Evolutionary conservation across 2,888 invertebrate species (phyloP).

Genomic region (Horisme vitalbata): DNA sequence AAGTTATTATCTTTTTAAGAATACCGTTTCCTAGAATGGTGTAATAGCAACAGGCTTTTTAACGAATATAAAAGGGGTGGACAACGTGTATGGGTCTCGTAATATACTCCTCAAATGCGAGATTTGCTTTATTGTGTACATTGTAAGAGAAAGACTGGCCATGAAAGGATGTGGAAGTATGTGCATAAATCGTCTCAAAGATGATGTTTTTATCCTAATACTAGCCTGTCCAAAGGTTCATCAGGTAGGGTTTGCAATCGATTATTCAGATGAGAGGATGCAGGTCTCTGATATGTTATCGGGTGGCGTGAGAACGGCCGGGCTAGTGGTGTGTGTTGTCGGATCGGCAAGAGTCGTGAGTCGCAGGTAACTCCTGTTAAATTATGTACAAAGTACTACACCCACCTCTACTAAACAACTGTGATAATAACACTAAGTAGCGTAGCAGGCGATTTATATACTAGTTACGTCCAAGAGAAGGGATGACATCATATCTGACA

Average conservation of each 20-base stretch:
- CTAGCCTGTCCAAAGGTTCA: conserved; percentile 56
- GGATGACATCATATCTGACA: conserved; percentile 84
- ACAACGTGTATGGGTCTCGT: conserved; percentile 72
- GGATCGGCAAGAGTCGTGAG: conserved; percentile 61
- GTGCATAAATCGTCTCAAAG: conserved; percentile 73
- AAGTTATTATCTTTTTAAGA: conserved; percentile 77
- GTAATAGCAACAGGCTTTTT: conserved; percentile 62
- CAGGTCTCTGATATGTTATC: conserved; percentile 28
- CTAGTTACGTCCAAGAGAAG: conserved; percentile 83
- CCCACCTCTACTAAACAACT: conserved; percentile 84
- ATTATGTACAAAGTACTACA: conserved; percentile 82
- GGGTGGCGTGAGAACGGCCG: conserved; percentile 47
- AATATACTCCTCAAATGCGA: conserved; percentile 54
- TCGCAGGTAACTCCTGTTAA: conserved; percentile 77
- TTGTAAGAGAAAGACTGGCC: conserved; percentile 79
- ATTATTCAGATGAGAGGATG: conserved; percentile 37
- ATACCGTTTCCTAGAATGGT: conserved; percentile 60
- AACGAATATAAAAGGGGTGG: conserved; percentile 65
- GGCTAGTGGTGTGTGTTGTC: conserved; percentile 60
- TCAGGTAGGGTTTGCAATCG: conserved; percentile 49
- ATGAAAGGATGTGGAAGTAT: conserved; percentile 70
- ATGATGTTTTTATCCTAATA: conserved; percentile 65
- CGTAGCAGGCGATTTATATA: conserved; percentile 82
- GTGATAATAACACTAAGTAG: conserved; percentile 84
- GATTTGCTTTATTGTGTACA: conserved; percentile 78